Evolutionary conservation across 2,888 invertebrate genomes (phyloP), one percentile per base, ranked within the genome.

Genomic region (Crepidodera aurea): DNA sequence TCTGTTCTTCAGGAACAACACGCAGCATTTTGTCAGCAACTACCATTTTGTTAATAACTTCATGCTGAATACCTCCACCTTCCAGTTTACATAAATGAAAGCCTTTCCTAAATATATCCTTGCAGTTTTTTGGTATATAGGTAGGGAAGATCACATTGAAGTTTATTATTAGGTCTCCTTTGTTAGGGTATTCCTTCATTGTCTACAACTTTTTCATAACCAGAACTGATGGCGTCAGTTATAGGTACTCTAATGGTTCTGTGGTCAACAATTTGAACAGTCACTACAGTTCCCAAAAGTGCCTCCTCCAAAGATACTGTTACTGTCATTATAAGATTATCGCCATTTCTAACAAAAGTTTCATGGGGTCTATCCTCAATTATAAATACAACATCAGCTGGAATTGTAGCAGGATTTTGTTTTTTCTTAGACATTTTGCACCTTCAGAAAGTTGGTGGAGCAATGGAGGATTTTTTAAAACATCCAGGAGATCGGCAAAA

Each of bases 381-480:
- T 56, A 90, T 83, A 74, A 93, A 92, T 63, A 92, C 83, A 0
- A 93, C 86, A 76, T 93, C 92, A 19, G 90, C 91, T 64, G 90
- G 88, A 68, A 89, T 88, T 71, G 87, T 86, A 1, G 88, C 88
- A 0, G 91, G 89, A 19, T 88, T 88, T 71, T n/a, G n/a, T n/a
- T n/a, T n/a, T 85, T 86, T 19, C 68, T 64, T 64, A 87, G 87
- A 60, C 88, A 84, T 0, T 88, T 88, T 73, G 86, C 84, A 7
- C 86, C 81, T 66, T 87, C 81, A 0, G 85, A 84, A 1, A 86
- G 84, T 61, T 87, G 86, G 71, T 89, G 86, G 68, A 88, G 82
- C 0, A 86, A 85, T 0, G 85, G 84, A 6, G 89, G 88, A 62
- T 88, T 85, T 62, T 84, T 83, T 29, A 88, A 82, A 67, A 86